Percentiles rank a stretch among this genome's conserved stretches.
Conservation (phyloP, 2,113 vertebrate species). For the Dolichallabes microphthalmus region DNA sequence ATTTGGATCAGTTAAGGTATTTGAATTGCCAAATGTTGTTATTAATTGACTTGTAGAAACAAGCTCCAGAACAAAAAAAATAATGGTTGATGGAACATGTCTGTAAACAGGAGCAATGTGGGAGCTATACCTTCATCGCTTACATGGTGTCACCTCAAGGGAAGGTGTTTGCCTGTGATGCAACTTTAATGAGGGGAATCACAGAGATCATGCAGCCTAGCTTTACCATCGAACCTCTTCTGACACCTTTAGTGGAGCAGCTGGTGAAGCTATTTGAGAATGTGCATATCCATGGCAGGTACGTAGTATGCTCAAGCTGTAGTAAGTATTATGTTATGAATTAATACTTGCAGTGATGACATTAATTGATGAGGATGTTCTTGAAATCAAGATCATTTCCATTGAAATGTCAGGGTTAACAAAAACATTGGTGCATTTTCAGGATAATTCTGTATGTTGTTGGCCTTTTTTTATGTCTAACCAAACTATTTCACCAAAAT, state of each 20-base stretch:
- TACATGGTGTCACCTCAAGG: slow-evolving; percentile 81
- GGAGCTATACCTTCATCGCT: slow-evolving; percentile 85
- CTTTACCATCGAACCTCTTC: slow-evolving; percentile 75
- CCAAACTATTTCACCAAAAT: neutral
- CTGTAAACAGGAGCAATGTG: slow-evolving; percentile 75
- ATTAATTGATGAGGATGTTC: neutral
- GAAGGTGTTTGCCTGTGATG: slow-evolving; percentile 81
- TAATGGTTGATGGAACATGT: neutral
- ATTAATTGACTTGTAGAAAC: neutral
- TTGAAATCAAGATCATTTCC: neutral
- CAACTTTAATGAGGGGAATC: slow-evolving; percentile 69
- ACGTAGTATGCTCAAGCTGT: neutral
- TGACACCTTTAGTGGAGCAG: slow-evolving; percentile 75
- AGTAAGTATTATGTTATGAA: too few relatives aligned
- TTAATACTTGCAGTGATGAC: neutral
- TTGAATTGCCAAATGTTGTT: neutral
- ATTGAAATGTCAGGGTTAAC: neutral
- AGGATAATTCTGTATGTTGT: neutral
- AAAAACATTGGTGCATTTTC: neutral
- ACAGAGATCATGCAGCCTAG: slow-evolving; percentile 77
- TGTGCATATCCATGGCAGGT: slow-evolving; percentile 81
- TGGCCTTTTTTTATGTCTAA: neutral
- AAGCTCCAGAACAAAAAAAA: neutral
- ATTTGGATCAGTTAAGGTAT: neutral
- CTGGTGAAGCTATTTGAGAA: slow-evolving; percentile 78